These are phyloP conservation scores for Pseudococcus longispinus DNA, from an alignment of 2,888 invertebrate genomes.

Conservation along the genomic window DNA sequence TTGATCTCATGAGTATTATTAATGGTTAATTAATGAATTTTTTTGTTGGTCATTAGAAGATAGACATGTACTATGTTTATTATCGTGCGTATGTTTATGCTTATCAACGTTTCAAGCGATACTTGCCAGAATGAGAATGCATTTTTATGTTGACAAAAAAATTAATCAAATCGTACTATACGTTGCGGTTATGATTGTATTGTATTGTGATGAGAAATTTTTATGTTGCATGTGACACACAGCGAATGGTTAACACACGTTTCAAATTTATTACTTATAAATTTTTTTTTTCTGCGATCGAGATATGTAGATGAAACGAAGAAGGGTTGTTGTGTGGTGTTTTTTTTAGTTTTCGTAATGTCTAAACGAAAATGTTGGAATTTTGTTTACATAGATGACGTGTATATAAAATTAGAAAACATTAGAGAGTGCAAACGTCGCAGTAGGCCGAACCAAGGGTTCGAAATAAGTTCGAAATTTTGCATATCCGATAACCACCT, in stretches of 20 bases:
- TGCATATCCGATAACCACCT: neutral
- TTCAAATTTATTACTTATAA: neutral
- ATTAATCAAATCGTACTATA: neutral
- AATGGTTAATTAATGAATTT: slow-evolving; percentile 15
- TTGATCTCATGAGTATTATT: slow-evolving; percentile 25
- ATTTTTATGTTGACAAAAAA: neutral
- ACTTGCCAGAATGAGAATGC: slow-evolving; percentile 17
- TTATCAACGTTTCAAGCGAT: slow-evolving; percentile 30
- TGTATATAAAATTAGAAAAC: neutral
- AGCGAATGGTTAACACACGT: slow-evolving; percentile 30
- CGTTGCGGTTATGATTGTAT: slow-evolving; percentile 1
- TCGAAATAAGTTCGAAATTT: slow-evolving; percentile 15
- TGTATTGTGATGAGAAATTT: slow-evolving; percentile 19
- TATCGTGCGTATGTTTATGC: slow-evolving; percentile 32
- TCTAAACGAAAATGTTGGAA: neutral
- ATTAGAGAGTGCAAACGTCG: slow-evolving; percentile 2
- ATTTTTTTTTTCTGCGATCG: neutral
- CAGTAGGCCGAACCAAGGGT: neutral
- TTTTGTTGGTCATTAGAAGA: neutral
- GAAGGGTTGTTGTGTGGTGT: neutral
- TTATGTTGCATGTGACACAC: slow-evolving; percentile 36
- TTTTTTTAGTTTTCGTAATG: neutral
- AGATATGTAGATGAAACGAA: neutral
- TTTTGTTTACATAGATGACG: slow-evolving; percentile 18
- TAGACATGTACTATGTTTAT: slow-evolving; percentile 17